Base-by-base conservation (phyloP, 2,888 invertebrate genomes). In the Orchesellides sinensis region DNA sequence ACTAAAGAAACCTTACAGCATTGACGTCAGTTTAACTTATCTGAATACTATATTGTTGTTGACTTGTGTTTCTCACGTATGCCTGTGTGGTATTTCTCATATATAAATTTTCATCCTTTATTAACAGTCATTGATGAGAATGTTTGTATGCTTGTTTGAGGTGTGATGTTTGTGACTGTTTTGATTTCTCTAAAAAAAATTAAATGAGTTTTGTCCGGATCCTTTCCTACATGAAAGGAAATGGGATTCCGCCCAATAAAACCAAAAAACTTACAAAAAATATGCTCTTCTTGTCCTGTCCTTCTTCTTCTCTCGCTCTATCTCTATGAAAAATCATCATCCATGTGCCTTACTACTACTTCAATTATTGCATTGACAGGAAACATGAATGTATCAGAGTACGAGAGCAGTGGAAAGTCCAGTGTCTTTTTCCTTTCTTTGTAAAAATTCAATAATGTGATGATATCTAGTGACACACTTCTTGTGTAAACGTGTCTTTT, bases 221-320 rank as follows among this genome's bases (percentile, higher is more conserved):
- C 87, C 87, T 84, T 84, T 82, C 81, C 83, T 84, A 78, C 73
- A 77, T 70, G 72, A 83, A 73, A 83, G 87, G 81, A 82, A 85
- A 85, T 84, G 86, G 87, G 87, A 87, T 84, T 87, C 87, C 86
- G 87, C 87, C 87, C 87, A 87, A 87, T 87, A 87, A 87, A 87
- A 78, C 73, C 74, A 66, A 79, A 73, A 78, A 59, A 80, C n/a
- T n/a, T 69, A 75, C 70, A 69, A 73, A 65, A 70, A 74, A 29
- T 35, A 68, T 35, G 61, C 73, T 65, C 56, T 72, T 65, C 49
- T 49, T 49, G 66, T 80, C 14, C 63, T 56, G 61, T 73, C 75
- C 79, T 77, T 70, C 75, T 74, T 81, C 63, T 81, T 79, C 69
- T 74, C 66, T 73, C 73, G 49, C 66, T 74, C 54, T 73, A 59